Evolutionary conservation across 2,797 vertebrate genomes (phyloP), one percentile per base, ranked within the genome.

Genomic region (Streptopelia turtur): DNA sequence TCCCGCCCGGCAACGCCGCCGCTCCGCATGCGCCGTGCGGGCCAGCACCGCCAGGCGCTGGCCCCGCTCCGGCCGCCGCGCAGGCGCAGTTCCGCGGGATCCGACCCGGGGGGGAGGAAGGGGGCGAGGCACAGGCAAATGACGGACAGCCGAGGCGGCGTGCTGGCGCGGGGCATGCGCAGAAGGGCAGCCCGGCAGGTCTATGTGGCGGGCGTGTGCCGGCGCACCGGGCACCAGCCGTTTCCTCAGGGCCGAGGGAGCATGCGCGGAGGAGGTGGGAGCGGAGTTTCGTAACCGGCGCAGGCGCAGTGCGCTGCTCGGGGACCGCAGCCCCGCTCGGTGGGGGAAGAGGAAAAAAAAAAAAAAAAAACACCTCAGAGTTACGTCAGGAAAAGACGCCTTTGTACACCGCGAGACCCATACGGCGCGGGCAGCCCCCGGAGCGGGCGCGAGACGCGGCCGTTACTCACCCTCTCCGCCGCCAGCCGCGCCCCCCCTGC

Each of bases 371-470:
- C 98, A 98, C 98, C 98, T 98, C 98, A 98, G 98, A 98, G 98
- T 99, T 99, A 99, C 99, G 99, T 99, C 99, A 99, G 98, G 98
- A 98, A 98, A 98, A 97, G 98, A 97, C 94, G 97, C 96, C 96
- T 97, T 97, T 97, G 95, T 93, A 65, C 96, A 94, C 56, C 89
- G 95, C 96, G 96, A 97, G 96, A 97, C 96, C 89, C 74, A 37
- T 21, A 70, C 64, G 83, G 80, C 61, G 55, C 94, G 45, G 87
- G 90, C 87, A 77, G 65, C 82, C 90, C 94, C 91, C 84, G 85
- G 45, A 68, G 78, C 83, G 94, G 80, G 78, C 92, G 97, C 97
- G 76, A 89, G 91, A 72, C 72, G 50, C 64, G 69, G 81, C 90
- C 90, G 84, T 41, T 96, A 98, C 99, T 99, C 97, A 99, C 99